phyloP scores from a whole-genome alignment of 92 coral and sea anemone genomes.

The Meandrina meandrites region DNA sequence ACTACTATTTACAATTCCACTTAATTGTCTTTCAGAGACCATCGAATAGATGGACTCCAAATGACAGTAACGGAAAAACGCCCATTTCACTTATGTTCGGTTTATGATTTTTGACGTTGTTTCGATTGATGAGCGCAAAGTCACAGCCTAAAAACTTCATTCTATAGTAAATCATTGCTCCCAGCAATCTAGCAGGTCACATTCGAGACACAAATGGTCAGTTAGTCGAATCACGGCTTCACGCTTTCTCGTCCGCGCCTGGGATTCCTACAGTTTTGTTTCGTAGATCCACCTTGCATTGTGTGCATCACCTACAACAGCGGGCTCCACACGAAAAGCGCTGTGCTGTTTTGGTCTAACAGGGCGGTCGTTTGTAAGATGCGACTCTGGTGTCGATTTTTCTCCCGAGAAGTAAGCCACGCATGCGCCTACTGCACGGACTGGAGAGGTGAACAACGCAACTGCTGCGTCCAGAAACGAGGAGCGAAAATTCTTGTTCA shows the following conservation, averaged over 20 bases:
- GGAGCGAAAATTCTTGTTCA: slow-evolving; percentile 59
- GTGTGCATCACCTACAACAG: neutral
- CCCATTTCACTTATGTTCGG: too few relatives aligned
- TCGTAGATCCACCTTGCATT: neutral
- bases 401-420: neutral
- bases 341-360: neutral
- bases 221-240: neutral
- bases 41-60: too few relatives aligned
- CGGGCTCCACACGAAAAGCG: slow-evolving; percentile 10
- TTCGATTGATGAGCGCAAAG: neutral
- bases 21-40: too few relatives aligned
- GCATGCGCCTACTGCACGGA: slow-evolving; percentile 8
- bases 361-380: neutral
- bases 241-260: neutral
- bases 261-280: neutral
- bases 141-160: too few relatives aligned
- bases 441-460: neutral
- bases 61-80: too few relatives aligned
- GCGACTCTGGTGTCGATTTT: neutral
- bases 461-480: slow-evolving; percentile 30
- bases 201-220: neutral
- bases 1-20: too few relatives aligned
- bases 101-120: neutral
- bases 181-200: too few relatives aligned
- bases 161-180: too few relatives aligned